A percentile compares a stretch with the other conserved stretches of the same genome.
phyloP scores from a whole-genome alignment of 1,140 invertebrate genomes.

The Lordiphosa stackelbergi region DNA sequence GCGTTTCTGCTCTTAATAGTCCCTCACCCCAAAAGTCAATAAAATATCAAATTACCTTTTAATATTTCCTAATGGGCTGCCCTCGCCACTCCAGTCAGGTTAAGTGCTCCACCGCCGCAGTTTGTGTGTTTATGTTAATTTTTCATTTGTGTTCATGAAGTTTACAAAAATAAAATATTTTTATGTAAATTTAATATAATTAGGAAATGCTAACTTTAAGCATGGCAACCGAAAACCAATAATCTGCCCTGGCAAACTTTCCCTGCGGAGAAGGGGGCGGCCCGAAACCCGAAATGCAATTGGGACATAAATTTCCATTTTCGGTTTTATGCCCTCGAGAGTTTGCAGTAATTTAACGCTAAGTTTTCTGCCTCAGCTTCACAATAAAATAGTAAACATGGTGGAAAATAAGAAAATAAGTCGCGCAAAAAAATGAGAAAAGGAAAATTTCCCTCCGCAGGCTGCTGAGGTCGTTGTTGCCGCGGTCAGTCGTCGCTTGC shows the following conservation, averaged over 20 bases:
- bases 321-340: constrained; percentile 68
- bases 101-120: not conserved
- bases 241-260: constrained; percentile 48
- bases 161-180: constrained; percentile 19
- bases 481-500: constrained; percentile 25
- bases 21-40: constrained; percentile 25
- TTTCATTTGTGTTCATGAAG: constrained; percentile 41
- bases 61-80: constrained; percentile 45
- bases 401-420: constrained; percentile 47
- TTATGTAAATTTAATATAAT: constrained; percentile 66
- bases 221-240: constrained; percentile 35
- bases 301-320: constrained; percentile 75
- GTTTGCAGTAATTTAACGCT: constrained; percentile 70
- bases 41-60: constrained; percentile 58
- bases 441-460: constrained; percentile 38
- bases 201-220: constrained; percentile 38
- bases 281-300: constrained; percentile 53
- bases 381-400: constrained; percentile 68
- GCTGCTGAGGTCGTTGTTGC: constrained; percentile 14
- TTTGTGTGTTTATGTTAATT: constrained; percentile 35
- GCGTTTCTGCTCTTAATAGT: constrained; percentile 19
- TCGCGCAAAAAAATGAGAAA: constrained; percentile 47
- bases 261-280: constrained; percentile 8
- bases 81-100: not conserved
- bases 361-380: constrained; percentile 47